A percentile compares a stretch with the other conserved stretches of the same genome.
Evolutionary conservation across 2,797 vertebrate genomes (phyloP).

Genomic region (Falco rusticolus): DNA sequence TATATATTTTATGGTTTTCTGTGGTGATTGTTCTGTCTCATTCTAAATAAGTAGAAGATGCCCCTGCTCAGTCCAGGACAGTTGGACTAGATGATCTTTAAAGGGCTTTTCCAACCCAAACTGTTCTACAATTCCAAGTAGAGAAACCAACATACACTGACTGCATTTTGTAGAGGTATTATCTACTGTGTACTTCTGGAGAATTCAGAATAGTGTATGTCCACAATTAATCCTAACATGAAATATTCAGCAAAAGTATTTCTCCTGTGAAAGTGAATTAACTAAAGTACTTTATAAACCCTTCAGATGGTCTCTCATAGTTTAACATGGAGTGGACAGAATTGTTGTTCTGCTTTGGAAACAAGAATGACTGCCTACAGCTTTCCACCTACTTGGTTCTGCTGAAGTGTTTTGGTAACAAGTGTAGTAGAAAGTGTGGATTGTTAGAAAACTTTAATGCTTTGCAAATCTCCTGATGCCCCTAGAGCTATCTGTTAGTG

Average conservation of each 20-base stretch:
- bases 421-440: not conserved
- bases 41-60: not conserved
- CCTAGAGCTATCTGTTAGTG: not conserved
- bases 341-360: not conserved
- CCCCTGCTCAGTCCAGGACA: not conserved
- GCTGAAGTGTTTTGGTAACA: not conserved
- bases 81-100: not conserved
- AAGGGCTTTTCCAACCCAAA: not conserved
- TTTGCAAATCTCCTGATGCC: not conserved
- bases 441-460: not conserved
- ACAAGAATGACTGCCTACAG: not conserved
- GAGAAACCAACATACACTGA: not conserved
- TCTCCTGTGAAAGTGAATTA: not conserved
- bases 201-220: not conserved
- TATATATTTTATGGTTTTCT: fast-evolving
- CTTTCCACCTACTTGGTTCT: not conserved
- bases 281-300: not conserved
- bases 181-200: not conserved
- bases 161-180: not conserved
- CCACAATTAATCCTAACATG: not conserved
- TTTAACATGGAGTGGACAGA: not conserved
- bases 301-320: not conserved
- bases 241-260: not conserved
- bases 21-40: not conserved
- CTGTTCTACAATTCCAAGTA: not conserved